A percentile compares a stretch with the other conserved stretches of the same genome.
Conservation (phyloP, 2,113 vertebrate genomes). For the Macquaria ambigua region DNA sequence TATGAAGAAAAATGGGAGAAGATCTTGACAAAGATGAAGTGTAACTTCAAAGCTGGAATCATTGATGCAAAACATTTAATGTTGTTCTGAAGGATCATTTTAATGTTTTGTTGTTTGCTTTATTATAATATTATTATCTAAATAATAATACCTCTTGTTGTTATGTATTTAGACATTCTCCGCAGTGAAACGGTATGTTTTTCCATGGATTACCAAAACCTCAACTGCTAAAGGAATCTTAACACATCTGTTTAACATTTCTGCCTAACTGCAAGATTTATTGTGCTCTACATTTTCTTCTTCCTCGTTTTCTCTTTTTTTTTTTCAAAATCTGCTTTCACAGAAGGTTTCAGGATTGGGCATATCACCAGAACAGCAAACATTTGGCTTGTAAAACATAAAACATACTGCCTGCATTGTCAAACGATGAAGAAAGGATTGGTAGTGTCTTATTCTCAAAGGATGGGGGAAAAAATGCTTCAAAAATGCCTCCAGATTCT, state of each 20-base stretch:
- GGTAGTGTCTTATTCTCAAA: conserved; percentile 18
- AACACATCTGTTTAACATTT: conserved; percentile 75
- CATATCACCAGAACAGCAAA: conserved; percentile 66
- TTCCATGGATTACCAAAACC: conserved; percentile 50
- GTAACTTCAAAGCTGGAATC: not conserved
- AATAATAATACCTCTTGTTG: conserved; percentile 27
- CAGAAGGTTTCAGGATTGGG: conserved; percentile 53
- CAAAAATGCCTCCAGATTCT: conserved; percentile 25
- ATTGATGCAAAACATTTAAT: conserved; percentile 3
- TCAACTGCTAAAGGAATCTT: conserved; percentile 62
- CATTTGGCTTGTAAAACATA: conserved; percentile 62
- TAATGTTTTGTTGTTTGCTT: conserved; percentile 17
- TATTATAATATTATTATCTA: conserved; percentile 35
- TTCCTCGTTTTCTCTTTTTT: conserved; percentile 14
- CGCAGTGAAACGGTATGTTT: conserved; percentile 30
- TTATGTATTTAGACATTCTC: conserved; percentile 48
- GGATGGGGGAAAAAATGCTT: not conserved
- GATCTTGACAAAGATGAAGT: not conserved
- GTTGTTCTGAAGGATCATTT: conserved; percentile 7
- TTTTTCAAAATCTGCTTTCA: conserved; percentile 18
- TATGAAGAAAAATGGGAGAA: not conserved
- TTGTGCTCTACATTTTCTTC: conserved; percentile 43
- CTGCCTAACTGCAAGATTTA: conserved; percentile 57
- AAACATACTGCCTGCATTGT: conserved; percentile 34
- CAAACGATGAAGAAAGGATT: conserved; percentile 19